Percentiles rank a stretch among this genome's conserved stretches.
Conservation (phyloP, 2,113 vertebrate species). For the Drymodes brunneopygia region DNA sequence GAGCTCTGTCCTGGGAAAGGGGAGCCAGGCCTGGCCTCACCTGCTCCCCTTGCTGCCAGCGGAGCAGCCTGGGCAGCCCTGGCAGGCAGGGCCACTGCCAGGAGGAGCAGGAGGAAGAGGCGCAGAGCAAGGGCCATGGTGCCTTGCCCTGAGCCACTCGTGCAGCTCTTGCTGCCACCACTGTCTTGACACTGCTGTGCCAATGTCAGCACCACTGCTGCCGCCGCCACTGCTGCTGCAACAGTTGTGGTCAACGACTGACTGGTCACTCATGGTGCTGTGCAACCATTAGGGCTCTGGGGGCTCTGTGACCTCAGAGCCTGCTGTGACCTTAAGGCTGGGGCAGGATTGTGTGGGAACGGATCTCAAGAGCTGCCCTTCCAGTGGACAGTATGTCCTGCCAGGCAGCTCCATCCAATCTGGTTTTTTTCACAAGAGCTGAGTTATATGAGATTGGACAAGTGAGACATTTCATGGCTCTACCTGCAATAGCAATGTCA, state of each 20-base stretch:
- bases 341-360: too few species aligned
- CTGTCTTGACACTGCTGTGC: too few species aligned
- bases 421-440: background rate
- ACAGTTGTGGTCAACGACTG: too few species aligned
- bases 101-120: background rate
- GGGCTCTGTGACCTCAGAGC: too few species aligned
- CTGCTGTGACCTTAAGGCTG: background rate
- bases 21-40: background rate
- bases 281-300: too few species aligned
- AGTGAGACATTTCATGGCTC: background rate
- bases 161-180: background rate
- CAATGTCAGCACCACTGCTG: too few species aligned
- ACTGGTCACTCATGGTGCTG: too few species aligned
- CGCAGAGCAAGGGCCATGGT: background rate
- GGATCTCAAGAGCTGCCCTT: too few species aligned
- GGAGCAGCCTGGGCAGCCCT: background rate
- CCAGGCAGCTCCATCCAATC: background rate
- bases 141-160: background rate
- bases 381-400: background rate
- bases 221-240: too few species aligned
- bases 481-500: background rate
- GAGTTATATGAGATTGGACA: background rate
- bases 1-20: background rate
- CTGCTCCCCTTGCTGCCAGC: background rate
- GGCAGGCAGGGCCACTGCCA: background rate